Evolutionary conservation across 92 coral and sea anemone species (phyloP), one percentile per base, ranked within the genome.

Genomic region (Zoanthus sansibaricus): DNA sequence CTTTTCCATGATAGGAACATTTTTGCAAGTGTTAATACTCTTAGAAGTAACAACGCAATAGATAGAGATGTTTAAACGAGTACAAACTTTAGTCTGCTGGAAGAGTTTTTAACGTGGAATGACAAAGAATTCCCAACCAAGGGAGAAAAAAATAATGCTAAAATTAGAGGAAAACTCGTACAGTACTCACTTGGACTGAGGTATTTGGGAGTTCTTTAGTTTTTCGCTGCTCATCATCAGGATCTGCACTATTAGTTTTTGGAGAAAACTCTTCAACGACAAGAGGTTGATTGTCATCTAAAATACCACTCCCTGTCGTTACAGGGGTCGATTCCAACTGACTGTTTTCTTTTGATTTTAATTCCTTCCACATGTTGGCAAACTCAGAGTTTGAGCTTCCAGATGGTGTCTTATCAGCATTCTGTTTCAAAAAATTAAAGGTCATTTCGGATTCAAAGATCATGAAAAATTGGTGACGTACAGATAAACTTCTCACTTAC

Each of bases 341-440:
- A 85, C 93, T 93, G 82, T 44, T 85, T 74, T 93, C 98, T 86
- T 91, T 94, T 30, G 87, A 83, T 66, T 93, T 89, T 6, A 94
- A 84, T 72, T 94, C 98, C 78, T 94, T 93, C 98, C 98, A 94
- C 95, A 94, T 94, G 51, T 88, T 94, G 11, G 98, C 98, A 80
- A 94, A 94, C 77, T 94, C 98, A 2, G 94, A 49, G 69, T 90
- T 94, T 30, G 91, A 58, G 62, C 56, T 86, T 59, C 59, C 45
- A n/a, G 86, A 71, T 33, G 73, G 56, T 37, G 92, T 20, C 14
- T 69, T 61, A 71, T 87, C 86, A 25, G 61, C 77, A 58, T 83
- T 83, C 93, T 87, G 82, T 47, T 66, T 46, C 52, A 71, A 79
- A 18, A 31, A 70, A 9, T 62, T 6, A 55, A 76, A 61, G 16